Evolutionary conservation across 2,888 invertebrate species (phyloP), one percentile per base, ranked within the genome.

Genomic region (Andrena trimmerana): DNA sequence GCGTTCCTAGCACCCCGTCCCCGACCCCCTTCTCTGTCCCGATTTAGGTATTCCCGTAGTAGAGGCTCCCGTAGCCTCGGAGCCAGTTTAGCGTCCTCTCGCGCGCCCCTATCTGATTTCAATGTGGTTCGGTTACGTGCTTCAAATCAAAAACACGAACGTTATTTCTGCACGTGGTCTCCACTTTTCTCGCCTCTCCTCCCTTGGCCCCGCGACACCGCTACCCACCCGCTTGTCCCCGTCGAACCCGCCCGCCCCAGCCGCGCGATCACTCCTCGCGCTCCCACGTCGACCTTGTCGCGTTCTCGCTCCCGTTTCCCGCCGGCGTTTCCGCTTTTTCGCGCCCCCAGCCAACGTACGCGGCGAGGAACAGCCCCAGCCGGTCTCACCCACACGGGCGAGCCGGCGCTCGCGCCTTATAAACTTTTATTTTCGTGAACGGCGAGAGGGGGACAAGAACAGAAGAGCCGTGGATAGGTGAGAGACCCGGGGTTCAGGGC

Each of bases 61-160:
- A 87, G 42, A 90, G 88, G 89, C 89, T 88, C 79, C 86, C 83
- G 86, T 79, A 86, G 87, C 86, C 89, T 89, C 80, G 85, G 86
- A 92, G 91, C 89, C 90, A 90, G 92, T 91, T 92, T 91, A 91
- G 90, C 89, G 89, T 91, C 89, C 90, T 89, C 83, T 84, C 87
- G 78, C 85, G 89, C 89, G 84, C 88, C 89, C 89, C 91, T 91
- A 91, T 92, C 91, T 90, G 92, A 93, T 93, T 93, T 93, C 93
- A 93, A 93, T 92, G 92, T 91, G 91, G 90, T 91, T 92, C 91
- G 88, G 89, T 92, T 93, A 93, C 93, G 92, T 93, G 93, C 91
- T 87, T 89, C 90, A 91, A 93, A 93, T 93, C 90, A 93, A 91
- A 93, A 93, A 92, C 91, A 93, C 89, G 86, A 89, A 89, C 89